Base-by-base conservation (phyloP, 2,797 vertebrate genomes). In the Pygocentrus nattereri region DNA sequence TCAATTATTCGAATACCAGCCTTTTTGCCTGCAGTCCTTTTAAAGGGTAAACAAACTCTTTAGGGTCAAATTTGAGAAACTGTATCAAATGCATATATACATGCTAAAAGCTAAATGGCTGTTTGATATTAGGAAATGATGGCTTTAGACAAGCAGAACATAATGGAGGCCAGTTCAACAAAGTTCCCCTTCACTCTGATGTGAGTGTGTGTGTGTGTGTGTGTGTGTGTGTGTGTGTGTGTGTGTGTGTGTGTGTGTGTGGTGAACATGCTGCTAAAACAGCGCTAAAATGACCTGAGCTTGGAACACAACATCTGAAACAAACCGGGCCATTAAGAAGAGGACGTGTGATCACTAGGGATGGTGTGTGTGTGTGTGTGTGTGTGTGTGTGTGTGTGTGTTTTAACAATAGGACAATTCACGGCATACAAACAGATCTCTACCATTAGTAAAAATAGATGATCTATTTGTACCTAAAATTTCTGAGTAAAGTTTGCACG, bases 261-360 rank as follows among this genome's bases (percentile, higher is more conserved):
- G 47, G 70, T 31, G 62, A 80, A 80, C 49, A 82, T 61, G 62
- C 67, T 74, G 50, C 58, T 78, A 80, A 83, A 81, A 83, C 31
- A 74, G 59, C 25, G 74, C 70, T 71, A 79, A 85, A 85, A 69
- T 73, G 47, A 76, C 78, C 80, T 50, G 52, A 82, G 49, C 61
- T 78, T 50, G 7, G 72, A 59, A 74, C 65, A 67, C 77, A 34
- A 67, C 70, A 81, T 78, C 70, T 74, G 49, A 78, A n/a, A 81
- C 41, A 81, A 67, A 72, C 67, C 62, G 47, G 59, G 62, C 71
- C 81, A 85, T 83, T 85, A 74, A 74, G 50, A 69, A 41, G 67
- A 58, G 80, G 54, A 67, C 67, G 78, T 83, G 80, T 69, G 81
- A 87, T 65, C 78, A 54, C 62, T 62, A 61, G 38, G 54, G 82